These are phyloP conservation scores for Drosophila trapezifrons DNA, from an alignment of 1,140 invertebrate genomes.

Conservation along the genomic window DNA sequence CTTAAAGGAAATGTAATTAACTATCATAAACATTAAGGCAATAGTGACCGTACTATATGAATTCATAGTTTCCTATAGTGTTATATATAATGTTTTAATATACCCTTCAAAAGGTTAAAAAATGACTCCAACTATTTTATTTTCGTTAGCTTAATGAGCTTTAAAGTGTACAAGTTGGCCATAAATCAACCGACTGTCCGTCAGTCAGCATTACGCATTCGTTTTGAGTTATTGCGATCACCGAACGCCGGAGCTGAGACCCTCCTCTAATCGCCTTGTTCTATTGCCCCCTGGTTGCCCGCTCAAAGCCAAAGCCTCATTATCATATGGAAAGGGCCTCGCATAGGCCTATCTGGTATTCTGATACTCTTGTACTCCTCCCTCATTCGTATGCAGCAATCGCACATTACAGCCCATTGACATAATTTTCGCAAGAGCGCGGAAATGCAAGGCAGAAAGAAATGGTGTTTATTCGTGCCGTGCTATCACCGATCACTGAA, in stretches of 20 bases:
- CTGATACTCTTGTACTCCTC: constrained; percentile 3
- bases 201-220: constrained; percentile 26
- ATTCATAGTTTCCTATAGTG: not conserved
- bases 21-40: too few relatives aligned
- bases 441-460: constrained; percentile 37
- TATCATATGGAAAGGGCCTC: constrained; percentile 42
- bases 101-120: not conserved
- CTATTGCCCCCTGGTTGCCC: constrained; percentile 19
- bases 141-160: constrained; percentile 14
- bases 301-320: constrained; percentile 39
- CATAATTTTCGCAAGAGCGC: constrained; percentile 64
- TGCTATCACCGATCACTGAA: constrained; percentile 36
- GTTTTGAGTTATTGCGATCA: constrained; percentile 18
- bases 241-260: not conserved
- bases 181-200: constrained; percentile 34
- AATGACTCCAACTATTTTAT: not conserved
- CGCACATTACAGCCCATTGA: constrained; percentile 47
- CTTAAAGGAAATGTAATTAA: too few relatives aligned
- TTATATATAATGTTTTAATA: too few relatives aligned
- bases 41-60: not conserved
- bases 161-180: constrained; percentile 19
- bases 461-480: constrained; percentile 47
- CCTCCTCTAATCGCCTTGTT: constrained; percentile 27
- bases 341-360: constrained; percentile 43
- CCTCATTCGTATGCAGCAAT: constrained; percentile 19